Base-by-base conservation (phyloP, 1,140 invertebrate genomes). In the Lutraria rhynchaena region DNA sequence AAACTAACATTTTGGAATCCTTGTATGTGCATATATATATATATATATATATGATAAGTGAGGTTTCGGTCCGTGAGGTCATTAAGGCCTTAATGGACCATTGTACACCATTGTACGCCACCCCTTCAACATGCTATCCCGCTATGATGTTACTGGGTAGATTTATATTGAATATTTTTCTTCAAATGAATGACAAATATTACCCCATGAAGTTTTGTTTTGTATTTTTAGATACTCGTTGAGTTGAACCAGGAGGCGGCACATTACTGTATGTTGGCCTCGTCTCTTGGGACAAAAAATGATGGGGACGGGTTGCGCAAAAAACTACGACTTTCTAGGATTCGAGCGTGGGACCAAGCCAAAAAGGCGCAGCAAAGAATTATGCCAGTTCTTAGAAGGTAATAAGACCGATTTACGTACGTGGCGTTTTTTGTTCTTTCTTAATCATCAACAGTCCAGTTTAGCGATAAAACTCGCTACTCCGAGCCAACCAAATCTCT, bases 311-410 rank as follows among this genome's bases (percentile, higher is more conserved):
- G 37, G 4, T 55, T 80, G 17, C 63, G 76, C 3, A 19, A 51
- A 15, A 65, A 70, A 61, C 37, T 80, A 33, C 17, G 63, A 15
- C 3, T 80, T 19, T 69, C 51, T 5, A 15, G 76, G 7, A 11
- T 46, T 19, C 63, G 76, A 44, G 63, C 53, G 22, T 80, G 76
- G 76, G 76, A 80, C 17, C 63, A 80, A 29, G 65, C 76, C 1
- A 80, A 80, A 58, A 44, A 67, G 24, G 76, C 76, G 60, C 76
- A 80, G 58, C 53, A 41, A 29, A 80, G 58, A 58, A 44, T 80
- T 11, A 80, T 80, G n/a, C 76, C 76, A 3, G 53, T 80, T 19
- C 31, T 80, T 4, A 69, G 60, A 27, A 80, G 65, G 76, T 80
- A 58, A 46, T 7, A 15, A 5, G 37, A 41, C 37, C 15, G 37